Percentiles rank a stretch among this genome's conserved stretches.
Evolutionary conservation across 2,797 vertebrate species (phyloP).

Genomic region (Benthosema pterotum): DNA sequence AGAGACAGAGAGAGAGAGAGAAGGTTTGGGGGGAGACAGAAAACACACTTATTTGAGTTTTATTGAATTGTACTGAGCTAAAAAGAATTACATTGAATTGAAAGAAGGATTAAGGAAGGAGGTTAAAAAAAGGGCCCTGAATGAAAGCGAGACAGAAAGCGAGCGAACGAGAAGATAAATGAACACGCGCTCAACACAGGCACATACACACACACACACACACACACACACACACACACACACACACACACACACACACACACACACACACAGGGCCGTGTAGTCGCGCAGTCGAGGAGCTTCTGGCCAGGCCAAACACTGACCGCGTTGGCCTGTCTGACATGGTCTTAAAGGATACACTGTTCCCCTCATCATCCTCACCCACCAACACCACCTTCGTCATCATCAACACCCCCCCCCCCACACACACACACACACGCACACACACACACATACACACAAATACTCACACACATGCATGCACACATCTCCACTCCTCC

Average conservation of each 20-base stretch:
- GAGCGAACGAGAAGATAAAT: slow-evolving; percentile 27
- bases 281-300: slow-evolving; percentile 52
- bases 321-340: slow-evolving; percentile 71
- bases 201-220: too few species aligned
- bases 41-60: background rate
- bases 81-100: background rate
- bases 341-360: slow-evolving; percentile 74
- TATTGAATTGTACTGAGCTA: too few species aligned
- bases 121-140: too few species aligned
- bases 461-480: too few species aligned
- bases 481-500: slow-evolving; percentile 22
- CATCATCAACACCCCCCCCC: slow-evolving; percentile 36
- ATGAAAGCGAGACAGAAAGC: background rate
- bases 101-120: background rate
- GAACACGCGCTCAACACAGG: too few species aligned
- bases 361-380: slow-evolving; percentile 67
- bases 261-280: slow-evolving; percentile 14
- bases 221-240: too few species aligned
- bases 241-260: too few species aligned
- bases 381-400: slow-evolving; percentile 48
- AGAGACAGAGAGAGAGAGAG: slow-evolving; percentile 23
- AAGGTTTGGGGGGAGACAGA: slow-evolving; percentile 9
- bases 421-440: slow-evolving; percentile 4
- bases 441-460: too few species aligned
- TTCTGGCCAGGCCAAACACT: slow-evolving; percentile 69